Conservation (phyloP, 2,113 vertebrate species). For the Accipiter cooperii region DNA sequence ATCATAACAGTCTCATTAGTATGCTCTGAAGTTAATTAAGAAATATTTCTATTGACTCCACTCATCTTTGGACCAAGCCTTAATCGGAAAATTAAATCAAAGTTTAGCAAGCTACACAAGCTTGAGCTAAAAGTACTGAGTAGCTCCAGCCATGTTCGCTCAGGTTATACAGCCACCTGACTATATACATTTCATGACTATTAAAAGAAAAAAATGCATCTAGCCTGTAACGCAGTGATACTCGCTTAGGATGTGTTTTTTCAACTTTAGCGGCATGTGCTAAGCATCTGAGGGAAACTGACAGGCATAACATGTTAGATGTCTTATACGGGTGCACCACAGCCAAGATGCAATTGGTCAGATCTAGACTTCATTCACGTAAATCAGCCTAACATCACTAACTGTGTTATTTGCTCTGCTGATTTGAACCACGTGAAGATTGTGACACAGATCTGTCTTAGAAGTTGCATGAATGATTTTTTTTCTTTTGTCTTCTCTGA, state of each 20-base stretch:
- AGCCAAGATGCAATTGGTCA: neutral
- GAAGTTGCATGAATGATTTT: neutral
- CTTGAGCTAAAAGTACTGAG: neutral
- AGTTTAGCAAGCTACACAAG: neutral
- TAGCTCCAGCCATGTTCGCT: neutral
- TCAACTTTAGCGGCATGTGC: neutral
- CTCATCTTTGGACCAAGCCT: neutral
- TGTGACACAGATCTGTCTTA: neutral
- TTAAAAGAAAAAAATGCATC: neutral
- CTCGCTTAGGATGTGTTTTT: neutral
- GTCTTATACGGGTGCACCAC: neutral
- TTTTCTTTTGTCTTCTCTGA: neutral
- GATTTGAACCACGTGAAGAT: neutral
- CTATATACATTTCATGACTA: neutral
- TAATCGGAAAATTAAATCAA: neutral
- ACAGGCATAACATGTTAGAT: neutral
- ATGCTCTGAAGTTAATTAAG: neutral
- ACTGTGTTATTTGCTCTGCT: neutral
- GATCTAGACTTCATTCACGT: neutral
- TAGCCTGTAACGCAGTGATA: neutral
- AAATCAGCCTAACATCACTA: neutral
- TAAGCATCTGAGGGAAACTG: neutral
- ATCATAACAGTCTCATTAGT: neutral
- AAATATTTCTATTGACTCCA: neutral
- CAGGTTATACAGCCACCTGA: slow-evolving; percentile 12